A percentile compares a stretch with the other conserved stretches of the same genome.
phyloP scores from a whole-genome alignment of 2,888 invertebrate genomes.

The Agrenia bidenticulata region DNA sequence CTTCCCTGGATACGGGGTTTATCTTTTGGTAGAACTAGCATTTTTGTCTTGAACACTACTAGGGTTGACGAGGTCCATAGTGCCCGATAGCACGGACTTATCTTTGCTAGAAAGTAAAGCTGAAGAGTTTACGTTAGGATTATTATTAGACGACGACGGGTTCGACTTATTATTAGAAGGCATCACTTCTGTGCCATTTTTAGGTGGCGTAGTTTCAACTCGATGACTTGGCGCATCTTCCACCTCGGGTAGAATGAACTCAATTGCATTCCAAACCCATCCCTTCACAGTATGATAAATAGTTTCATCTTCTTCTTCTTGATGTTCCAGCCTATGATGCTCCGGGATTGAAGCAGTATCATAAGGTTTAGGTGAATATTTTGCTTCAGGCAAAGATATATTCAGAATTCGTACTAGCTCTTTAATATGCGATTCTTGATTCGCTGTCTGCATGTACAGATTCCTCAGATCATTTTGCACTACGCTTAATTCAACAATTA shows the following conservation, averaged over 20 bases:
- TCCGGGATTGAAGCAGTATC: constrained; percentile 30
- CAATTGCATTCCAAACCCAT: constrained; percentile 41
- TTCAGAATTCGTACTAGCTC: constrained; percentile 69
- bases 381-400: constrained; percentile 33
- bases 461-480: constrained; percentile 69
- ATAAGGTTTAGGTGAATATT: constrained; percentile 26
- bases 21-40: too few relatives aligned
- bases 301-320: constrained; percentile 19
- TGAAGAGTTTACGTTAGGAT: too few relatives aligned
- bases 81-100: too few relatives aligned
- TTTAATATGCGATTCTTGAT: constrained; percentile 75
- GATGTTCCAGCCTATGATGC: constrained; percentile 35
- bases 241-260: constrained; percentile 34
- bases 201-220: background rate
- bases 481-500: constrained; percentile 66
- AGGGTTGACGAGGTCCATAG: too few relatives aligned
- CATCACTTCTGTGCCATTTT: background rate
- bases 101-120: too few relatives aligned
- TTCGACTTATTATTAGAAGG: background rate
- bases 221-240: constrained; percentile 9
- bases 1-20: too few relatives aligned
- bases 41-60: too few relatives aligned
- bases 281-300: constrained; percentile 28
- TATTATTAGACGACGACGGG: too few relatives aligned
- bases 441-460: constrained; percentile 70